phyloP scores from a whole-genome alignment of 2,797 vertebrate genomes.

The Corythornis leucogaster region DNA sequence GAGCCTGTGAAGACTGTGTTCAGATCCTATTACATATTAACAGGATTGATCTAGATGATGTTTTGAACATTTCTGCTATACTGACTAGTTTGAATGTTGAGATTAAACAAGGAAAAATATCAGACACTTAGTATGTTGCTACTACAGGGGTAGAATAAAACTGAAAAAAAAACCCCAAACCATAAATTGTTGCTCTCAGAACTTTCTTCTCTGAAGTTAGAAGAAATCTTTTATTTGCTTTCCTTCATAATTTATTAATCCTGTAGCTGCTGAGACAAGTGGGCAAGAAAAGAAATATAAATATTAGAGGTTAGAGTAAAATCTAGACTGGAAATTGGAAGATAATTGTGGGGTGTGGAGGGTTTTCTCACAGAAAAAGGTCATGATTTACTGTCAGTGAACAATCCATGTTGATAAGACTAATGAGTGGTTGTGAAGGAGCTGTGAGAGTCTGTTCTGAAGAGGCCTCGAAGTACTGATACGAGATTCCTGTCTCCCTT shows the following conservation, averaged over 20 bases:
- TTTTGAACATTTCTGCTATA: conserved; percentile 42
- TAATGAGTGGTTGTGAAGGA: too few relatives aligned
- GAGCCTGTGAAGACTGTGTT: conserved; percentile 34
- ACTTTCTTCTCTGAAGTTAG: conserved; percentile 29
- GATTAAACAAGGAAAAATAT: conserved; percentile 57
- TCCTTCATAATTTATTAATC: conserved; percentile 35
- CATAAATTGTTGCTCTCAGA: neutral
- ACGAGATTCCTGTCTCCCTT: too few relatives aligned
- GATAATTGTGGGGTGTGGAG: neutral
- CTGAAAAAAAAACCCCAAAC: neutral
- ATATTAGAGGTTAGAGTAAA: conserved; percentile 12
- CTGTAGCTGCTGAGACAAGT: neutral
- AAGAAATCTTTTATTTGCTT: conserved; percentile 22
- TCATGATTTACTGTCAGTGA: too few relatives aligned
- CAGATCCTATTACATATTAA: conserved; percentile 42
- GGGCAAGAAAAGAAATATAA: conserved; percentile 5
- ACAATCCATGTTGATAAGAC: too few relatives aligned
- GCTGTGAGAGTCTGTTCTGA: too few relatives aligned
- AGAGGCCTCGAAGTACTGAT: too few relatives aligned
- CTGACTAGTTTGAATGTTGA: conserved; percentile 49
- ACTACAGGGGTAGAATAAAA: neutral
- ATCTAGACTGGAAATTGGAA: neutral
- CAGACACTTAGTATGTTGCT: neutral
- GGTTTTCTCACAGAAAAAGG: too few relatives aligned
- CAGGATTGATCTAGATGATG: conserved; percentile 48